A percentile compares a stretch with the other conserved stretches of the same genome.
These are phyloP conservation scores for Drosophila burlai DNA, from an alignment of 1,140 invertebrate genomes.

Conservation along the genomic window DNA sequence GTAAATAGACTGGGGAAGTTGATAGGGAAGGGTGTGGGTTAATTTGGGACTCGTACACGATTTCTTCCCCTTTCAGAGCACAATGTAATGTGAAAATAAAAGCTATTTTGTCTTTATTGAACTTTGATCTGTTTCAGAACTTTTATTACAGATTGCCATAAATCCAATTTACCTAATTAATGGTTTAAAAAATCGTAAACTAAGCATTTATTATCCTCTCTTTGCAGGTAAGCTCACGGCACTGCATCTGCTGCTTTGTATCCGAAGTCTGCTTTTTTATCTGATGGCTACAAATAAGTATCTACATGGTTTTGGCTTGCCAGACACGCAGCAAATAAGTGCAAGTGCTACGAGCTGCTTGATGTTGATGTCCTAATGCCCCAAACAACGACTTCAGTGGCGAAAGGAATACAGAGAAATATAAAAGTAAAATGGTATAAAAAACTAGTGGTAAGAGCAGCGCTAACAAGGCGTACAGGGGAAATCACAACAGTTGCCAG, in stretches of 20 bases:
- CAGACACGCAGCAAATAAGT: conserved; percentile 67
- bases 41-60: not conserved
- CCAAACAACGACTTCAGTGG: conserved; percentile 45
- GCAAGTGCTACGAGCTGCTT: conserved; percentile 54
- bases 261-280: conserved; percentile 13
- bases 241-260: conserved; percentile 18
- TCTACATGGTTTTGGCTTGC: conserved; percentile 37
- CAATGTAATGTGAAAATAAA: not conserved
- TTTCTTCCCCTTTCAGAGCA: not conserved
- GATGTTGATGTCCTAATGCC: conserved; percentile 62
- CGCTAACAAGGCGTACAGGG: conserved; percentile 34
- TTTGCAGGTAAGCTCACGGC: conserved; percentile 60
- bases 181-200: not conserved
- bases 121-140: conserved; percentile 9
- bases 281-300: conserved; percentile 17
- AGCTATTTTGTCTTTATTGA: conserved; percentile 6
- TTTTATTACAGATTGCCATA: conserved; percentile 4
- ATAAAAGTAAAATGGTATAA: conserved; percentile 1
- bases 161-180: conserved; percentile 3
- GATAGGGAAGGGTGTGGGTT: not conserved
- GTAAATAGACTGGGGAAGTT: conserved; percentile 16
- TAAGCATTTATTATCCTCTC: conserved; percentile 20
- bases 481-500: conserved; percentile 71
- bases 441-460: conserved; percentile 37
- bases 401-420: conserved; percentile 12